Percentiles rank a stretch among this genome's conserved stretches.
Conservation (phyloP, 1,140 invertebrate species). For the Atta colombica region DNA sequence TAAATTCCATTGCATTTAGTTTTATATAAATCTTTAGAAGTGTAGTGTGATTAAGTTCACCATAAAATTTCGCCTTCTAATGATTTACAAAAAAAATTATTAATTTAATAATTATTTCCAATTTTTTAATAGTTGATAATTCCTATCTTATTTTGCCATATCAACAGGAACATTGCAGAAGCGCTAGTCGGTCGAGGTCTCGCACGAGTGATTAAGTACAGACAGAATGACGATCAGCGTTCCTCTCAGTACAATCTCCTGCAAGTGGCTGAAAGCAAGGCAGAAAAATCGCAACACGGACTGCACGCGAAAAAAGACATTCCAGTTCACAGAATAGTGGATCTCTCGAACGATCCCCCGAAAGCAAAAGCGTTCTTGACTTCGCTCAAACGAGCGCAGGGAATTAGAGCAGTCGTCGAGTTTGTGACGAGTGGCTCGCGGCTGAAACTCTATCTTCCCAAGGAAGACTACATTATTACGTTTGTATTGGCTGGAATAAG, state of each 20-base stretch:
- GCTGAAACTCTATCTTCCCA: slow-evolving; percentile 96
- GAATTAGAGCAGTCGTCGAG: slow-evolving; percentile 96
- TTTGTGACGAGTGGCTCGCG: slow-evolving; percentile 98
- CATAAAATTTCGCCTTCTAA: not conserved
- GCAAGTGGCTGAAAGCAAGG: slow-evolving; percentile 97
- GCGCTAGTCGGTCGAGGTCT: slow-evolving; percentile 96
- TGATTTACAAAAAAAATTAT: not conserved
- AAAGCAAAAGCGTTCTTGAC: slow-evolving; percentile 96
- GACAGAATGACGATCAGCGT: slow-evolving; percentile 98
- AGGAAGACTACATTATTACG: slow-evolving; percentile 97
- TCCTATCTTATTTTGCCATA: slow-evolving; percentile 18
- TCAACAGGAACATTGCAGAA: slow-evolving; percentile 95
- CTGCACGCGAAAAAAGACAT: slow-evolving; percentile 95
- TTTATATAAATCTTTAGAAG: too few species aligned
- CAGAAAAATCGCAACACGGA: slow-evolving; percentile 94
- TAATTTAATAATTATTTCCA: too few species aligned
- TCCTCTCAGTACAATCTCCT: slow-evolving; percentile 97
- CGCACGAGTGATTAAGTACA: slow-evolving; percentile 96
- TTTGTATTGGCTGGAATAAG: slow-evolving; percentile 97
- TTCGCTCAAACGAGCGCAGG: slow-evolving; percentile 94
- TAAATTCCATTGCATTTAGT: too few species aligned
- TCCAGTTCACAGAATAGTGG: slow-evolving; percentile 94
- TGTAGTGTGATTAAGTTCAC: too few species aligned
- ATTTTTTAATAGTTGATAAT: not conserved
- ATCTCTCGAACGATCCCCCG: slow-evolving; percentile 94